phyloP scores from a whole-genome alignment of 37 sponge, comb jelly and placozoan genomes.

The Ianthella basta region DNA sequence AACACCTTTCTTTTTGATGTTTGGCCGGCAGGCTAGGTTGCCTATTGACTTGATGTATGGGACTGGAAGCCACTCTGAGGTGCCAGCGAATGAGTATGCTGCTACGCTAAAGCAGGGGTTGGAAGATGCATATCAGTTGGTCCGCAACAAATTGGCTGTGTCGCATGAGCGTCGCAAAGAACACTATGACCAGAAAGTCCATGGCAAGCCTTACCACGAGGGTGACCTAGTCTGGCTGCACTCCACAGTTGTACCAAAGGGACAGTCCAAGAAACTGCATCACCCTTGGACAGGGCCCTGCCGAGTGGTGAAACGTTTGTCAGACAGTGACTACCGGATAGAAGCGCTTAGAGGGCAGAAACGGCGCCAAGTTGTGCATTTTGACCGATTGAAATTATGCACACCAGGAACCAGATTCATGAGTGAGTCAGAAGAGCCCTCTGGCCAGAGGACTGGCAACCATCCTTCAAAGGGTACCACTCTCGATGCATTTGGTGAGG shows the following conservation, averaged over 20 bases:
- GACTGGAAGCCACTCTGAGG: neutral
- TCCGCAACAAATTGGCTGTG: neutral
- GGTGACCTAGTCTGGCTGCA: conserved; percentile 61
- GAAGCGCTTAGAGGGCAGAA: neutral
- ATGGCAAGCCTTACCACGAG: conserved; percentile 47
- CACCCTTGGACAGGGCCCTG: conserved; percentile 58
- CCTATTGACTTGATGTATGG: conserved; percentile 36
- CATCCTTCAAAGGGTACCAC: too few relatives aligned
- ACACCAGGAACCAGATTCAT: too few relatives aligned
- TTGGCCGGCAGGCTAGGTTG: conserved; percentile 47
- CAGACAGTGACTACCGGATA: conserved; percentile 39
- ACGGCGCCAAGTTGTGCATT: conserved; percentile 41
- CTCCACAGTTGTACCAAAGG: conserved; percentile 41
- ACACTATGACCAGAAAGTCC: conserved; percentile 40
- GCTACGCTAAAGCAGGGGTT: neutral
- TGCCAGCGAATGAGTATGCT: conserved; percentile 32
- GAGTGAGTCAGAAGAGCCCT: too few relatives aligned
- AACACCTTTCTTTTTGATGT: conserved; percentile 59
- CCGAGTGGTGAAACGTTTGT: conserved; percentile 25
- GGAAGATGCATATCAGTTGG: conserved; percentile 25
- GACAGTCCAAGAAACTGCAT: conserved; percentile 46
- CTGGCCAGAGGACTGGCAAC: too few relatives aligned
- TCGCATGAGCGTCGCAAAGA: conserved; percentile 21
- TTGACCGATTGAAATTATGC: conserved; percentile 47
- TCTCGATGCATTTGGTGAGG: too few relatives aligned